Evolutionary conservation across 2,888 invertebrate species (phyloP), one percentile per base, ranked within the genome.

Genomic region (Lamellibrachia columna): DNA sequence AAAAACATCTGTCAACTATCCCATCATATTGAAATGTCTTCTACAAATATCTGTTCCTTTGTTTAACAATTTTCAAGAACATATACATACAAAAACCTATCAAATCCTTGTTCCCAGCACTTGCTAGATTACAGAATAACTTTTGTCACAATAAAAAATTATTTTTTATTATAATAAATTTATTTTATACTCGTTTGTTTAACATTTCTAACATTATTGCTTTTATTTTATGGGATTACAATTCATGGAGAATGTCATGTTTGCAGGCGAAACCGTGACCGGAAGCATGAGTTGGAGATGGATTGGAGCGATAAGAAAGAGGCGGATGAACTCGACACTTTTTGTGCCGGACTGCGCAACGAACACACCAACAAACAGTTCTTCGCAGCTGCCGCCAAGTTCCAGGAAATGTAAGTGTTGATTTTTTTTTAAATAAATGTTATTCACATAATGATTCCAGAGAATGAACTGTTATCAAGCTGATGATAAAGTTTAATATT

Each of bases 261-360:
- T 93, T 93, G 7, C 93, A 96, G 97, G 55, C 97, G 98, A 94
- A 98, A 98, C 95, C 98, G 98, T 95, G 97, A 98, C 28, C 98
- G 98, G 0, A 98, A 99, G 96, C 97, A 98, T 94, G 97, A 98
- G 91, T 97, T 99, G 93, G 99, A 99, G 96, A 98, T 97, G 95
- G 98, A 99, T 96, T 99, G 98, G 98, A 98, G 98, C 95, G 98
- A 99, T 95, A 99, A 99, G 97, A 97, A 97, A 93, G 97, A 98
- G 95, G 97, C 98, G 0, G 98, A 98, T 95, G 97, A 98, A 94
- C 97, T 98, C 4, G 98, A 98, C 95, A 96, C 98, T 0, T 96
- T 97, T 0, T 98, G 98, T 96, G 97, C 98, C 90, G 97, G 97
- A 11, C 97, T 98, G 7, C 97, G 97, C 93, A 98, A 98, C 97